phyloP scores from a whole-genome alignment of 2,888 invertebrate species.

The Drosophila ezoana region DNA sequence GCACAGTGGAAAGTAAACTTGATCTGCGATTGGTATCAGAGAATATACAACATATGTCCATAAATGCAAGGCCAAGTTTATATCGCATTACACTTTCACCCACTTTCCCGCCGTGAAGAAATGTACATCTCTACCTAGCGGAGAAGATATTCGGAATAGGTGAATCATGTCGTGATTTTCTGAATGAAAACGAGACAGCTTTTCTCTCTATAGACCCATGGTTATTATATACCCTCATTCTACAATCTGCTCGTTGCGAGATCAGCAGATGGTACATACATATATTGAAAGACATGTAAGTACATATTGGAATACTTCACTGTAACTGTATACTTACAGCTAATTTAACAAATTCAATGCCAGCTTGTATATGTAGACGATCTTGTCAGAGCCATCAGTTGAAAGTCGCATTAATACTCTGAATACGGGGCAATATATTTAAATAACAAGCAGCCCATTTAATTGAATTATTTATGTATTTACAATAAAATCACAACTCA shows the following conservation, averaged over 20 bases:
- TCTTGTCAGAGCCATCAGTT: not conserved
- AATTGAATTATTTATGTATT: not conserved
- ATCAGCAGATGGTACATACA: not conserved
- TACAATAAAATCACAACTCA: constrained; percentile 13
- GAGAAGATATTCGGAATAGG: too few species aligned
- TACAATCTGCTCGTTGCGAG: not conserved
- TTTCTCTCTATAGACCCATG: too few species aligned
- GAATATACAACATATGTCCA: too few species aligned
- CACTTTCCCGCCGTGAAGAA: too few species aligned
- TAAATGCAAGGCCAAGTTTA: too few species aligned
- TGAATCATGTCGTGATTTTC: too few species aligned
- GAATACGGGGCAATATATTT: not conserved
- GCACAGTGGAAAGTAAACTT: too few species aligned
- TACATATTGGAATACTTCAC: not conserved
- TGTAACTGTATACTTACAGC: not conserved
- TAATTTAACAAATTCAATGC: not conserved
- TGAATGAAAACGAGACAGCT: not conserved
- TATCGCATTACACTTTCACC: too few species aligned
- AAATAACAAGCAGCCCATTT: not conserved
- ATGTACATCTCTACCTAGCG: too few species aligned
- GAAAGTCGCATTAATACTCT: not conserved
- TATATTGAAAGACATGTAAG: not conserved
- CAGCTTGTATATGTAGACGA: not conserved
- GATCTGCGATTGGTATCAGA: too few species aligned
- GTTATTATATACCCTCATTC: not conserved